Evolutionary conservation across 2,888 invertebrate species (phyloP), one percentile per base, ranked within the genome.

Genomic region (Altica lythri): DNA sequence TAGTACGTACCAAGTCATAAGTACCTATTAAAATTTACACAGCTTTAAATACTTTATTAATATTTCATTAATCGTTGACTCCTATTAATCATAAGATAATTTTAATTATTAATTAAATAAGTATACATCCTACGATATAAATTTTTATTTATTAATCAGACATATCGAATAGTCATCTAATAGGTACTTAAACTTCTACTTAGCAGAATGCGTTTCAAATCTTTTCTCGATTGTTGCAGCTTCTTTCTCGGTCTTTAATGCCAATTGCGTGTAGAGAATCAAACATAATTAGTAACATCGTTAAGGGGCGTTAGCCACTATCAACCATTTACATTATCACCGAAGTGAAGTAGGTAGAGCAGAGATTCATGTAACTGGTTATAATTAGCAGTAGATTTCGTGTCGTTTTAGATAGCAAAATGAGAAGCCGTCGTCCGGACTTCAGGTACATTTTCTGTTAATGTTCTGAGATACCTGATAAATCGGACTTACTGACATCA

Each of bases 351-450:
- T 42, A 34, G 34, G 34, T 9, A 42, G 19, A 42, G 25, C 25
- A 8, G 42, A 25, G 42, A 42, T 25, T 42, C 42, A 42, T 42
- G 42, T 42, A 27, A 42, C 42, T 27, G 42, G 25, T 42, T 42
- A 42, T 42, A 42, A 42, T 42, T 42, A 42, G 22, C 42, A 14
- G 42, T 42, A 42, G 27, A 42, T 42, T 42, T 42, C 25, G 27
- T 42, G 42, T 42, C 42, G 42, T 42, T 42, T 42, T 13, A 45
- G 45, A 45, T 45, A 45, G 45, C 45, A 13, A 45, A 45, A 45
- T 45, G 19, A 45, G 45, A 17, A 32, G 45, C 27, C 22, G 38
- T 14, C 22, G 38, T 42, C 42, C 8, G 42, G 30, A 38, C n/a
- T 44, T 29, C 42, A 30, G 30, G 34, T 45, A 32, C 45, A 10